Conservation (phyloP, 2,888 invertebrate species). For the Leptinotarsa peninsularis region DNA sequence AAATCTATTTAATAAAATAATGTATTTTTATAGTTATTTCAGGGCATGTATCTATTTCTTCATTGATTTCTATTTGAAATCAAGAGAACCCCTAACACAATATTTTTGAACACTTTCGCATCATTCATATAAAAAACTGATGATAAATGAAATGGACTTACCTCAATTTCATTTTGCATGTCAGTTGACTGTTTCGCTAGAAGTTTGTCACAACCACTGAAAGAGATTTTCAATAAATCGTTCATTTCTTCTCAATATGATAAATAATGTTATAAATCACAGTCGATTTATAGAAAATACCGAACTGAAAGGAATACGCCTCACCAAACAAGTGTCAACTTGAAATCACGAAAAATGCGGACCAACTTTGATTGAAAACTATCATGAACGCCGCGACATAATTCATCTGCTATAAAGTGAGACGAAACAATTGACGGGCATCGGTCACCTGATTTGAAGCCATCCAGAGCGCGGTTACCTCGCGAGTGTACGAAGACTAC, state of each 20-base stretch:
- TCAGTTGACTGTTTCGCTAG: background rate
- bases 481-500: conserved; percentile 55
- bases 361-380: background rate
- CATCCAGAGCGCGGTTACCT: conserved; percentile 57
- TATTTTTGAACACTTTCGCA: too few relatives aligned
- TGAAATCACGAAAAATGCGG: background rate
- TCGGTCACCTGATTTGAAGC: conserved; percentile 46
- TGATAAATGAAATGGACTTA: too few relatives aligned
- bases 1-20: too few relatives aligned
- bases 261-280: background rate
- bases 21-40: too few relatives aligned
- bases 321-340: background rate
- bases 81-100: too few relatives aligned
- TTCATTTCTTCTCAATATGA: background rate
- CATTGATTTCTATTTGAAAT: too few relatives aligned
- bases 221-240: background rate
- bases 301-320: background rate
- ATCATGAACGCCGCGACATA: conserved; percentile 3
- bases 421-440: conserved; percentile 37
- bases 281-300: background rate
- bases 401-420: conserved; percentile 14
- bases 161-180: background rate
- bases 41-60: too few relatives aligned
- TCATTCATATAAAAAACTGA: too few relatives aligned
- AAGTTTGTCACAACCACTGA: background rate